Percentiles rank a stretch among this genome's conserved stretches.
phyloP scores from a whole-genome alignment of 1,140 invertebrate genomes.

The Drosophila melanica region DNA sequence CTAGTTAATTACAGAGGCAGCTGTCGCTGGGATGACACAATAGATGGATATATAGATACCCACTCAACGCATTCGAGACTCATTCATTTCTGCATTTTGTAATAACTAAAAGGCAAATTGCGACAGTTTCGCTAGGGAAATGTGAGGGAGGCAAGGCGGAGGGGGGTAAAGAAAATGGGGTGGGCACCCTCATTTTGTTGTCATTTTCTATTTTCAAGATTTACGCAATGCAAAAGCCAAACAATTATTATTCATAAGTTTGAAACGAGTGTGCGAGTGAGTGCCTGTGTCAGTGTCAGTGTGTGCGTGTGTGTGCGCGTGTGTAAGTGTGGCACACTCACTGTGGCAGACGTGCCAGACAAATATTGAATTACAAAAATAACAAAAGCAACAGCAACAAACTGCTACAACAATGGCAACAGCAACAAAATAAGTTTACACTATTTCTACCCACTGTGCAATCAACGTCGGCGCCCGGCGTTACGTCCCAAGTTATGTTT shows the following conservation, averaged over 20 bases:
- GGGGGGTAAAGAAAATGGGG: not conserved
- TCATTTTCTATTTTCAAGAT: constrained; percentile 75
- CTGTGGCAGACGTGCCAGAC: constrained; percentile 45
- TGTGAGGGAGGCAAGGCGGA: constrained; percentile 4
- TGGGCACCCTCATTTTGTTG: constrained; percentile 26
- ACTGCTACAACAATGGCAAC: constrained; percentile 13
- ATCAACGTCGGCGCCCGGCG: constrained; percentile 22
- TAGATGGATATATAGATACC: constrained; percentile 37
- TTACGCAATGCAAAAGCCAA: constrained; percentile 76
- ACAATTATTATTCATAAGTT: constrained; percentile 67
- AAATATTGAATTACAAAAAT: constrained; percentile 74
- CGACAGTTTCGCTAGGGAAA: constrained; percentile 55
- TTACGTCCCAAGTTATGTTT: constrained; percentile 41
- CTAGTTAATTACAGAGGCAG: constrained; percentile 40
- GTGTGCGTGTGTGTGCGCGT: not conserved
- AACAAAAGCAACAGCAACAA: constrained; percentile 16
- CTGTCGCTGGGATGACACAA: constrained; percentile 58
- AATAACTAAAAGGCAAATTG: constrained; percentile 73
- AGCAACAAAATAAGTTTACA: constrained; percentile 45
- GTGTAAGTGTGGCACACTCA: constrained; percentile 23
- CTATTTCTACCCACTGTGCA: constrained; percentile 25
- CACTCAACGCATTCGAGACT: constrained; percentile 30
- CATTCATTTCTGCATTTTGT: constrained; percentile 60
- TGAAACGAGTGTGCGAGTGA: constrained; percentile 1
- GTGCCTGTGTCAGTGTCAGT: too few relatives aligned